Conservation (phyloP, 2,113 vertebrate species). For the Clinocottus analis region DNA sequence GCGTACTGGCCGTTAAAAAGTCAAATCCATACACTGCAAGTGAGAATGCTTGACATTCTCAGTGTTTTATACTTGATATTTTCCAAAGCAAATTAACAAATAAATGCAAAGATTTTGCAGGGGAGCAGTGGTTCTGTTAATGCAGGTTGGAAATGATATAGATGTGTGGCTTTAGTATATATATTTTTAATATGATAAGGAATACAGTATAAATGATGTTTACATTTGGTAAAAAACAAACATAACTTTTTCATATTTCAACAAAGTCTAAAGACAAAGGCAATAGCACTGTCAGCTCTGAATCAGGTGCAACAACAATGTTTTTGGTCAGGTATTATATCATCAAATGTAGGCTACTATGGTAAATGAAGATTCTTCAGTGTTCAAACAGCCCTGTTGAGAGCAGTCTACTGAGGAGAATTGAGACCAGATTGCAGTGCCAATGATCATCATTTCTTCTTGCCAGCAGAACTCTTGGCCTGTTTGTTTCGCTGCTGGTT, state of each 20-base stretch:
- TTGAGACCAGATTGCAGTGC: background rate
- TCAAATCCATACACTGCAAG: slow-evolving; percentile 18
- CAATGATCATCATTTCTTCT: slow-evolving; percentile 81
- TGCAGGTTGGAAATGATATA: background rate
- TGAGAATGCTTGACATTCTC: slow-evolving; percentile 41
- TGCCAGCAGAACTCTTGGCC: slow-evolving; percentile 66
- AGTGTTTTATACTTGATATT: background rate
- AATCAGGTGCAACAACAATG: slow-evolving; percentile 1
- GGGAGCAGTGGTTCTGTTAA: background rate
- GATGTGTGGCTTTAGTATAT: background rate
- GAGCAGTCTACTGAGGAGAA: slow-evolving; percentile 27
- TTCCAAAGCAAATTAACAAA: background rate
- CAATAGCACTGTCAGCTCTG: background rate
- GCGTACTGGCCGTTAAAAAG: slow-evolving; percentile 26
- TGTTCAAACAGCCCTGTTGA: slow-evolving; percentile 34
- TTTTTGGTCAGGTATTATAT: slow-evolving; percentile 14
- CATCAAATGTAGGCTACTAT: background rate
- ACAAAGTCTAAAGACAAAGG: background rate
- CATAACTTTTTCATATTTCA: background rate
- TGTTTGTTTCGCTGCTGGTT: slow-evolving; percentile 49
- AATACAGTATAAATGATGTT: background rate
- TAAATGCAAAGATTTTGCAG: background rate
- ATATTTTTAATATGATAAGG: background rate
- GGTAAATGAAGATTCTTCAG: slow-evolving; percentile 24
- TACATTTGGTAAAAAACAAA: background rate